Conservation (phyloP, 1,140 invertebrate genomes). For the Pristionchus pacificus region DNA sequence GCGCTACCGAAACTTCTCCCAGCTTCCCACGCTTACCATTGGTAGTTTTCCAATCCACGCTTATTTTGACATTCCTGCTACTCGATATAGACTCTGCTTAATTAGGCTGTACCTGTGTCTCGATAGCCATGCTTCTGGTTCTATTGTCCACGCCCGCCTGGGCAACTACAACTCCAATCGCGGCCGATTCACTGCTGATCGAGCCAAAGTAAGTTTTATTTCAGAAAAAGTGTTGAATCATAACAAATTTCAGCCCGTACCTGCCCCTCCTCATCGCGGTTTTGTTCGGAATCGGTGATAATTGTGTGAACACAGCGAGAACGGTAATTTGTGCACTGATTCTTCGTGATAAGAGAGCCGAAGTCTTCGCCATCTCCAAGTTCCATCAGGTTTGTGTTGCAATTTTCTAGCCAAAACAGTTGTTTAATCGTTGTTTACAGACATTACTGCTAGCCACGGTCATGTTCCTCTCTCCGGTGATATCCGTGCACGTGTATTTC, state of each 20-base stretch:
- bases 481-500: neutral
- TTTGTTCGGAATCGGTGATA: neutral
- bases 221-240: neutral
- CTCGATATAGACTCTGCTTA: neutral
- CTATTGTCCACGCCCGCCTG: neutral
- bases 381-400: neutral
- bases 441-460: neutral
- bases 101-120: neutral
- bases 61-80: neutral
- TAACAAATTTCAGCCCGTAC: neutral
- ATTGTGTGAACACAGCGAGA: neutral
- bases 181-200: neutral
- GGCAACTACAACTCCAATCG: neutral
- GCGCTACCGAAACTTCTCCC: neutral
- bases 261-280: neutral
- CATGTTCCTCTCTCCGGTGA: neutral
- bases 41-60: neutral
- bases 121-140: neutral
- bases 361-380: neutral
- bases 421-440: neutral
- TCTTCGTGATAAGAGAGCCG: neutral
- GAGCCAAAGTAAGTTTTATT: neutral
- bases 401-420: neutral
- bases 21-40: neutral
- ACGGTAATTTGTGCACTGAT: neutral